Evolutionary conservation across 1,140 invertebrate species (phyloP), one percentile per base, ranked within the genome.

Genomic region (Ctenoplectra terminalis): DNA sequence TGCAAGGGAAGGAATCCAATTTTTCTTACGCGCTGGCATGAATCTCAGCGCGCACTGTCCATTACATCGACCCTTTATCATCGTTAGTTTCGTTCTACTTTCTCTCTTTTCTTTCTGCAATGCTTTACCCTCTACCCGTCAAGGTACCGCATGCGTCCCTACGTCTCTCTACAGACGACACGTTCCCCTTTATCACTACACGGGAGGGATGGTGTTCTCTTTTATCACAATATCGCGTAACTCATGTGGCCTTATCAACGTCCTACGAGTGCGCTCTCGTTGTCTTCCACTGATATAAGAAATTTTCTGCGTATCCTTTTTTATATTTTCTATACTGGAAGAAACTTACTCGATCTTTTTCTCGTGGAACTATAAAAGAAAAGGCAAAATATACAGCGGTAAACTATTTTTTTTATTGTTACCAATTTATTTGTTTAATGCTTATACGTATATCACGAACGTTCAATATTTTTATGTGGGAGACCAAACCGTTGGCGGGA

Each of bases 221-320:
- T 90, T 90, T 90, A 89, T 91, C 90, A 89, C 88, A 88, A 91
- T 91, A 92, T 90, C 88, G 82, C 87, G 72, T 86, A 86, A 83
- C 84, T 87, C 84, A 66, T 63, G 71, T 52, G 50, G 86, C 70
- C 89, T 91, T 91, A 91, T 91, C 90, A 89, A 80, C 58, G 20
- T 80, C 70, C 82, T 50, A 74, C 80, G 31, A 85, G 82, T 86
- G n/a, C 60, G 74, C 71, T 72, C 73, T 48, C 29, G 20, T 56
- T 15, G 37, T 20, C 26, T 66, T 77, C 66, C 46, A 50, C 23
- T 29, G 61, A 20, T 20, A n/a, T 29, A 29, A 37, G 29, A 1
- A n/a, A 20, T 50, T 66, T 43, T 5, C 61, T 6, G 3, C 23
- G 6, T 26, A 26, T 26, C 61, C 40, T 40, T 40, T 40, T 40